These are phyloP conservation scores for Peromyscus eremicus DNA, from an alignment of 2,797 vertebrate genomes.

Conservation along the genomic window DNA sequence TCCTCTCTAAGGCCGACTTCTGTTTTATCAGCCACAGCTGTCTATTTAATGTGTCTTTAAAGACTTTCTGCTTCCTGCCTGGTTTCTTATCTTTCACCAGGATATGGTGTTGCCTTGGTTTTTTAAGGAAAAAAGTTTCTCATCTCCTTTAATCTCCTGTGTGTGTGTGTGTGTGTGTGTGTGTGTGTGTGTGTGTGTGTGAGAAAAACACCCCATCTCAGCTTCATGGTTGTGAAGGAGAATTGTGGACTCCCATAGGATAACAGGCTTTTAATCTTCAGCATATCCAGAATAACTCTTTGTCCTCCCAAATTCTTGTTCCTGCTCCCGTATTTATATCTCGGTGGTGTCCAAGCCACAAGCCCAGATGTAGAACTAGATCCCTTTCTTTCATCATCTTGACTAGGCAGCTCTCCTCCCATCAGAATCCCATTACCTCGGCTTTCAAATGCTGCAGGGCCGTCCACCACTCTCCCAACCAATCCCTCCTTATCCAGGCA, in stretches of 20 bases:
- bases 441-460: background rate
- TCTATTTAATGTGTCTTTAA: background rate
- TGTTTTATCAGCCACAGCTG: background rate
- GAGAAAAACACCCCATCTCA: background rate
- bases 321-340: background rate
- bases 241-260: background rate
- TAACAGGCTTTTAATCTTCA: background rate
- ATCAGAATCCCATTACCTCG: background rate
- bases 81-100: background rate
- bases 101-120: background rate
- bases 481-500: background rate
- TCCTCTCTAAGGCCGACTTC: background rate
- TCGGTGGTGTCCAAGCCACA: background rate
- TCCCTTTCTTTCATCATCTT: background rate
- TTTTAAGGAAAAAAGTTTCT: background rate
- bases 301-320: background rate
- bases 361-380: background rate
- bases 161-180: background rate
- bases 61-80: background rate
- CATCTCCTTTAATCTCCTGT: background rate
- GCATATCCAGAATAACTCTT: background rate
- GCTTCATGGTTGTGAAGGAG: background rate
- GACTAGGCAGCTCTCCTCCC: no score
- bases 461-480: background rate
- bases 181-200: background rate